Evolutionary conservation across 2,888 invertebrate species (phyloP).

Genomic region (Drosophila niveifrons): DNA sequence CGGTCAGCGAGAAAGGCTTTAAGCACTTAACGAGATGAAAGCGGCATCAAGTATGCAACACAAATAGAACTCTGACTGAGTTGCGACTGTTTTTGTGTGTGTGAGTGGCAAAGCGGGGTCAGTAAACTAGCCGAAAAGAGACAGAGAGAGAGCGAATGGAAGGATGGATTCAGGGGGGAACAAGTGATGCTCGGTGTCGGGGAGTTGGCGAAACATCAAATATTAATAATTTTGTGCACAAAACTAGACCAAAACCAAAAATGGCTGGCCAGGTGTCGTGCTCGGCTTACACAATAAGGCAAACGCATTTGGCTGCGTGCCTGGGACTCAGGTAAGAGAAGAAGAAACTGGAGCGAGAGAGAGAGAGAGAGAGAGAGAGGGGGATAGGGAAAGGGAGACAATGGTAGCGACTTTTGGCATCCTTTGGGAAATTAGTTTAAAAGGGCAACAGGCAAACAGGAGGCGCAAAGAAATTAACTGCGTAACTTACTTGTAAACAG

Average conservation of each 20-base stretch:
- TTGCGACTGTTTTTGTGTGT: background rate
- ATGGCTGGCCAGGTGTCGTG: slow-evolving; percentile 73
- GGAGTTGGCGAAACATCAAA: slow-evolving; percentile 55
- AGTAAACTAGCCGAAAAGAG: slow-evolving; percentile 6
- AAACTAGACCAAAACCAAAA: slow-evolving; percentile 69
- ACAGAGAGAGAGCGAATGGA: too few species aligned
- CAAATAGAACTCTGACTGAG: slow-evolving; percentile 47
- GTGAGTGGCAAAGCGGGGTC: background rate
- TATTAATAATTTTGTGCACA: slow-evolving; percentile 74
- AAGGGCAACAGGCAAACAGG: slow-evolving; percentile 63
- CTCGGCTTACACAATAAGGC: slow-evolving; percentile 75
- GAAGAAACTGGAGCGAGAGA: too few species aligned
- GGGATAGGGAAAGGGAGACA: slow-evolving; percentile 6
- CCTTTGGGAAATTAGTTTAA: slow-evolving; percentile 78
- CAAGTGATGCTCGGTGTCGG: background rate
- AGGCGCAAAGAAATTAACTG: slow-evolving; percentile 70
- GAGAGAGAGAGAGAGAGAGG: too few species aligned
- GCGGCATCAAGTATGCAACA: slow-evolving; percentile 75
- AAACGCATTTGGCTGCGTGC: slow-evolving; percentile 72
- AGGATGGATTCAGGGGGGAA: background rate
- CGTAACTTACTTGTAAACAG: slow-evolving; percentile 80
- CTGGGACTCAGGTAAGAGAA: slow-evolving; percentile 43
- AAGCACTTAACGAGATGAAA: slow-evolving; percentile 79
- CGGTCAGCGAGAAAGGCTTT: slow-evolving; percentile 63
- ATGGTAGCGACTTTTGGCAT: slow-evolving; percentile 46